These are phyloP conservation scores for crab-eating macaque (Macaca fascicularis) DNA, from an alignment of 2,113 vertebrate species.

Conservation along the genomic window T2T-MFA8v1.1 NC_088380.1:166453001-166453500, in stretches of 20 bases:
- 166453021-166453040: not conserved
- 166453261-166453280: not conserved
- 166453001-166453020: not conserved
- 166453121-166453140: not conserved
- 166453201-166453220: not conserved
- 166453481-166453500: constrained; percentile 71
- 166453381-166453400: constrained; percentile 6
- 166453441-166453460: constrained; percentile 64
- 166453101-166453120: too few relatives aligned
- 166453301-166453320: not conserved
- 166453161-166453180: not conserved
- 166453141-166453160: not conserved
- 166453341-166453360: not conserved
- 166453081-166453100: not conserved
- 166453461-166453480: constrained; percentile 37
- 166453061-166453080: not conserved
- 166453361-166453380: not conserved
- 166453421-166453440: constrained; percentile 48
- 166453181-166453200: not conserved
- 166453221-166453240: not conserved
- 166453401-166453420: constrained; percentile 53
- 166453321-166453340: constrained; percentile 6
- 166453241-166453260: not conserved
- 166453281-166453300: not conserved
- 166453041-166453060: not conserved